Conservation (phyloP, 2,888 invertebrate species). For the Drosophila emarginata region DNA sequence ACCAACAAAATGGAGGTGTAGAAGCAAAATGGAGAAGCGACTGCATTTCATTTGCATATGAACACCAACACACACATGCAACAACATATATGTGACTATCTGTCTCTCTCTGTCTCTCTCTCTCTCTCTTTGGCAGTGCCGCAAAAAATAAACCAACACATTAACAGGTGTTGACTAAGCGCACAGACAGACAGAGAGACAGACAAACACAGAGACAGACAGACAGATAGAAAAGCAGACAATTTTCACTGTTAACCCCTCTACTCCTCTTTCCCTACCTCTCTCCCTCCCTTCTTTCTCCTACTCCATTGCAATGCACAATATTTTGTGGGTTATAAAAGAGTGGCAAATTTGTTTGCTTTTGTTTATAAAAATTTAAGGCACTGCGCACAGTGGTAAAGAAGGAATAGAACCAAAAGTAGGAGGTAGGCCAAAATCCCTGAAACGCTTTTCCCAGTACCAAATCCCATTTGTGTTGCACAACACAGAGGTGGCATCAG, state of each 20-base stretch:
- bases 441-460: conserved; percentile 53
- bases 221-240: not conserved
- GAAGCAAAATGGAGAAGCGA: conserved; percentile 16
- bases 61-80: conserved; percentile 19
- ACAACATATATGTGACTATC: conserved; percentile 2
- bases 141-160: conserved; percentile 55
- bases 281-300: not conserved
- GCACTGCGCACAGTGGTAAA: conserved; percentile 52
- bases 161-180: conserved; percentile 79
- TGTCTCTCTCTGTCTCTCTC: too few species aligned
- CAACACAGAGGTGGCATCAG: conserved; percentile 26
- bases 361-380: conserved; percentile 78
- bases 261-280: conserved; percentile 12
- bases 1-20: conserved; percentile 1
- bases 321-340: conserved; percentile 39
- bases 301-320: conserved; percentile 29
- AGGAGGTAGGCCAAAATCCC: conserved; percentile 53
- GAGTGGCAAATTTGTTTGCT: conserved; percentile 71
- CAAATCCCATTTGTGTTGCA: conserved; percentile 72
- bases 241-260: conserved; percentile 9
- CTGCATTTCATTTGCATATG: conserved; percentile 71
- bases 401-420: conserved; percentile 5
- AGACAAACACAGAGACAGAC: conserved; percentile 31
- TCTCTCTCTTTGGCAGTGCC: conserved; percentile 15
- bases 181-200: conserved; percentile 28